phyloP scores from a whole-genome alignment of 1,140 invertebrate species.

The Pseudomyrmex cubaensis region DNA sequence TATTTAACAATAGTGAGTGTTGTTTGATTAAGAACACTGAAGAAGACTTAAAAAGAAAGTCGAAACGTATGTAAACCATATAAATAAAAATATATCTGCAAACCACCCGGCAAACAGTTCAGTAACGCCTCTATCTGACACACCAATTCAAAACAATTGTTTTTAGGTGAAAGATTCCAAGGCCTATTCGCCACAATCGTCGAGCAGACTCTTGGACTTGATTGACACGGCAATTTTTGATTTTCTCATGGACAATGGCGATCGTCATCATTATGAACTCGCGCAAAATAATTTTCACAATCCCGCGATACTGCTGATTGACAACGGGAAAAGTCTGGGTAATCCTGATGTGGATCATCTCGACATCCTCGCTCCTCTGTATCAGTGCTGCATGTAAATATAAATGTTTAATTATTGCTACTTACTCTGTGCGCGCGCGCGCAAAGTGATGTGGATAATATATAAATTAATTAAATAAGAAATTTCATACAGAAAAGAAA shows the following conservation, averaged over 20 bases:
- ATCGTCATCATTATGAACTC: conserved; percentile 96
- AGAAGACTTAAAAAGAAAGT: too few relatives aligned
- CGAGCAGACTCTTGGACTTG: conserved; percentile 91
- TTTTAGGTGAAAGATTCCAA: conserved; percentile 81
- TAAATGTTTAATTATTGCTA: conserved; percentile 18
- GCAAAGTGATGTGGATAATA: too few relatives aligned
- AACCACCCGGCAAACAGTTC: too few relatives aligned
- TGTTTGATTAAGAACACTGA: too few relatives aligned
- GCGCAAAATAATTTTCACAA: conserved; percentile 86
- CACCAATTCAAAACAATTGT: too few relatives aligned
- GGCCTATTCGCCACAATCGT: conserved; percentile 80
- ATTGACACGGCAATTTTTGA: conserved; percentile 96
- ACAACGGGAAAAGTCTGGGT: conserved; percentile 97
- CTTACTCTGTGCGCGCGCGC: not conserved
- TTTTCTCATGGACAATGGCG: conserved; percentile 97
- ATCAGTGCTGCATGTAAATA: conserved; percentile 95
- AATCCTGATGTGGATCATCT: conserved; percentile 93
- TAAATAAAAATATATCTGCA: too few relatives aligned
- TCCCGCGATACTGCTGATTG: conserved; percentile 92
- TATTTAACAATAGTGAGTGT: too few relatives aligned
- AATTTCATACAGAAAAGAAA: not conserved
- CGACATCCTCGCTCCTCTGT: conserved; percentile 95
- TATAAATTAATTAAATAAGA: too few relatives aligned
- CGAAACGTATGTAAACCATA: too few relatives aligned
- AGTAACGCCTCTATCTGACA: too few relatives aligned